Conservation (phyloP, 2,797 vertebrate genomes). For the Catharus ustulatus region DNA sequence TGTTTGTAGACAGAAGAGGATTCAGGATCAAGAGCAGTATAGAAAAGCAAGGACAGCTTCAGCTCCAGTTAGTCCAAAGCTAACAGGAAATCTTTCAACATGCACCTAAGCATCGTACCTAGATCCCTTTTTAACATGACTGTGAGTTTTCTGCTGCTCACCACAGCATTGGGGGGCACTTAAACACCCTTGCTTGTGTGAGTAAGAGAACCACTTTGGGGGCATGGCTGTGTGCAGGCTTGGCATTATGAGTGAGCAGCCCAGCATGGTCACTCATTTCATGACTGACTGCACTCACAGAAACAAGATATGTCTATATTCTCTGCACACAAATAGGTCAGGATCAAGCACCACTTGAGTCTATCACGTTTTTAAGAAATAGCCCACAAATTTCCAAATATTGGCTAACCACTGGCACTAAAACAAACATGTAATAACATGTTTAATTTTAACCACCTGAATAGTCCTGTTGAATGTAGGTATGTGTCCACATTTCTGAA, state of each 20-base stretch:
- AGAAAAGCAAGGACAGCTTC: neutral
- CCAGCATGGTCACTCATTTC: neutral
- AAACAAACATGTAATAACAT: neutral
- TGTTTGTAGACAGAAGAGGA: neutral
- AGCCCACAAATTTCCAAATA: slow-evolving; percentile 3
- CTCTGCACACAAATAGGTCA: neutral
- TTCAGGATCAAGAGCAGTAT: neutral
- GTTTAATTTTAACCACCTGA: slow-evolving; percentile 23
- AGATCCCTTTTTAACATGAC: neutral
- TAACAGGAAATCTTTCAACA: neutral
- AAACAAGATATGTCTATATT: neutral
- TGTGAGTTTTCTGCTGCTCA: neutral
- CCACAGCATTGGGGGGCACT: neutral
- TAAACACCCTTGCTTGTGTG: neutral
- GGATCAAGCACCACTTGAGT: neutral
- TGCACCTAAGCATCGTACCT: neutral
- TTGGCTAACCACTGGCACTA: neutral
- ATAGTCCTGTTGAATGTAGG: neutral
- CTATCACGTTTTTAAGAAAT: neutral
- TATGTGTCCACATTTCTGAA: neutral
- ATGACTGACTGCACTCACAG: neutral
- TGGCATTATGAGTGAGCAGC: neutral
- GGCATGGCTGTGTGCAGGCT: neutral
- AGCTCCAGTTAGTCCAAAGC: neutral
- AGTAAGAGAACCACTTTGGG: neutral